These are phyloP conservation scores for Apodemia duryi DNA, from an alignment of 2,888 invertebrate genomes.

Conservation along the genomic window DNA sequence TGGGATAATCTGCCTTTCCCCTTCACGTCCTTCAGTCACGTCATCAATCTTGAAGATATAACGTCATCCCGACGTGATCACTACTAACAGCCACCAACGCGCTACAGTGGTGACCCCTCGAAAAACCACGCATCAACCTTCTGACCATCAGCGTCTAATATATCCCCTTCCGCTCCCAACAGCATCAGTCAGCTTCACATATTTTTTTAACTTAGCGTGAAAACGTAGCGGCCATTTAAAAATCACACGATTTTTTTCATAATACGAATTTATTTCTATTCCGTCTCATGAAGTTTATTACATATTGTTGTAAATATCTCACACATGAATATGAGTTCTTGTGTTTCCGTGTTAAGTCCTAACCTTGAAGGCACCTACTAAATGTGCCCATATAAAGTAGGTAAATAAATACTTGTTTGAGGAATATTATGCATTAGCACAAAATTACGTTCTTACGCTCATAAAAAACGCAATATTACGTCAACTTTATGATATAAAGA, in stretches of 20 bases:
- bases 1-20: no score
- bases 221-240: no score
- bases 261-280: neutral
- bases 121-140: no score
- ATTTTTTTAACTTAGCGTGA: no score
- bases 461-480: constrained; percentile 25
- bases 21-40: no score
- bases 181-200: no score
- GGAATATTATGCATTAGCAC: constrained; percentile 21
- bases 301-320: neutral
- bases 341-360: neutral
- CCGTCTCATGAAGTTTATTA: neutral
- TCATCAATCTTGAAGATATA: no score
- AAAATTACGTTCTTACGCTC: constrained; percentile 25
- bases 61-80: no score
- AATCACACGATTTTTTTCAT: constrained; percentile 4
- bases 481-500: constrained; percentile 28
- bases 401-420: neutral
- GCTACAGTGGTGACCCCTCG: no score
- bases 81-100: no score
- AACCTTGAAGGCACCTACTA: neutral
- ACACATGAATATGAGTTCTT: constrained; percentile 5
- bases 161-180: no score
- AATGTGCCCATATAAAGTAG: neutral
- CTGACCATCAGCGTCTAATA: no score